Base-by-base conservation (phyloP, 2,888 invertebrate genomes). In the Rotaria sp. region DNA sequence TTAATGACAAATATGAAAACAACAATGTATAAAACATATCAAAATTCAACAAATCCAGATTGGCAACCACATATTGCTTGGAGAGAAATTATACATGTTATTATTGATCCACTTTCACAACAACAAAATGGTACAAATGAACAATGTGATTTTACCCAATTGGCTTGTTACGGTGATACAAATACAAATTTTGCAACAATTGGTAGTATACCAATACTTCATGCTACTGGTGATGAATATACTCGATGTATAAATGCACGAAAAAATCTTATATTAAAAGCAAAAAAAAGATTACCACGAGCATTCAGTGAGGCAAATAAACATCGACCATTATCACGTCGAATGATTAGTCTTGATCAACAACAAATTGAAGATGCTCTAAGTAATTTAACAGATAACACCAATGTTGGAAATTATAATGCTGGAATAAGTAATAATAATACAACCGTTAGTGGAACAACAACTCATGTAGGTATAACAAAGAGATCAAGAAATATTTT, bases 1-100 rank as follows among this genome's bases (percentile, higher is more conserved):
- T 45, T 80, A 80, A 80, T 80, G 80, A 80, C 41, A 11, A 80
- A 80, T 45, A 80, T 80, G 80, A 80, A 80, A 80, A 80, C 45
- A 45, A 80, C 80, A 13, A 80, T 80, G 80, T 45, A 80, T 13
- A 80, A 80, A 80, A 80, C 80, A 24, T 80, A 80, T 80, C 80
- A 80, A 45, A 80, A 80, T 80, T 80, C 80, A 41, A 80, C 80
- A 18, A 80, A 80, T 80, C 80, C 80, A 0, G 80, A 80, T 80
- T 80, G 80, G 80, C 80, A 80, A 80, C 80, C 80, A 45, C 80
- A 80, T 45, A 45, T 80, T 45, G 80, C 80, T 45, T 80, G 80
- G 80, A 80, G 80, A 80, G 80, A 80, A 80, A 80, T 80, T 5
- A 80, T 80, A 13, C 80, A 80, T 45, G 80, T 80, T 26, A 80